These are phyloP conservation scores for Crossocerus cetratus DNA, from an alignment of 2,888 invertebrate species.

Conservation along the genomic window DNA sequence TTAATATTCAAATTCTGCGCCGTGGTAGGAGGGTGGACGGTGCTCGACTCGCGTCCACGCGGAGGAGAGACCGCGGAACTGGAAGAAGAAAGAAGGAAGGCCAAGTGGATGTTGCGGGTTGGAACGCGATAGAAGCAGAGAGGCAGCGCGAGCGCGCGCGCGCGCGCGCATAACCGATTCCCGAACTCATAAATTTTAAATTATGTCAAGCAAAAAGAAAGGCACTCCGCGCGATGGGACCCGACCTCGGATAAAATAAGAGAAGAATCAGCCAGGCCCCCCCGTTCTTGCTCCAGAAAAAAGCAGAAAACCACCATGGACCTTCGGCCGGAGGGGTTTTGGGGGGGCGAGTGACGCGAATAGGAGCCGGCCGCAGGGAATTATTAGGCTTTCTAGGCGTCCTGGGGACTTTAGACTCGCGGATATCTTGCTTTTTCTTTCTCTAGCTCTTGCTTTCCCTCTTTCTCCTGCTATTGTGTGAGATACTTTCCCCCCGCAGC, in stretches of 20 bases:
- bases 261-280: slow-evolving; percentile 35
- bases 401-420: neutral
- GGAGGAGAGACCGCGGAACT: slow-evolving; percentile 30
- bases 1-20: slow-evolving; percentile 75
- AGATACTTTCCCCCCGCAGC: neutral
- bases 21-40: slow-evolving; percentile 41
- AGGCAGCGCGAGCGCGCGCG: slow-evolving; percentile 4
- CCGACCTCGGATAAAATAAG: slow-evolving; percentile 66
- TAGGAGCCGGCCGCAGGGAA: slow-evolving; percentile 40
- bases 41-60: slow-evolving; percentile 33
- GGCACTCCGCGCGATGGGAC: slow-evolving; percentile 58
- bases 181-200: slow-evolving; percentile 76
- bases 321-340: neutral
- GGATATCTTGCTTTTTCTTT: too few species aligned
- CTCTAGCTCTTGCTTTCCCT: neutral
- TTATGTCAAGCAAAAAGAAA: slow-evolving; percentile 72
- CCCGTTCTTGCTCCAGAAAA: slow-evolving; percentile 52
- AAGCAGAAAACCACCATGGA: slow-evolving; percentile 51
- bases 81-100: slow-evolving; percentile 23
- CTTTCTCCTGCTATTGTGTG: too few species aligned
- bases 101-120: slow-evolving; percentile 30
- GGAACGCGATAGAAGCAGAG: slow-evolving; percentile 23
- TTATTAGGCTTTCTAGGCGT: slow-evolving; percentile 45
- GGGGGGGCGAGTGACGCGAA: slow-evolving; percentile 26
- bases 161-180: slow-evolving; percentile 68